Percentiles rank a stretch among this genome's conserved stretches.
phyloP scores from a whole-genome alignment of 2,113 vertebrate species.

The Myotis yumanensis region DNA sequence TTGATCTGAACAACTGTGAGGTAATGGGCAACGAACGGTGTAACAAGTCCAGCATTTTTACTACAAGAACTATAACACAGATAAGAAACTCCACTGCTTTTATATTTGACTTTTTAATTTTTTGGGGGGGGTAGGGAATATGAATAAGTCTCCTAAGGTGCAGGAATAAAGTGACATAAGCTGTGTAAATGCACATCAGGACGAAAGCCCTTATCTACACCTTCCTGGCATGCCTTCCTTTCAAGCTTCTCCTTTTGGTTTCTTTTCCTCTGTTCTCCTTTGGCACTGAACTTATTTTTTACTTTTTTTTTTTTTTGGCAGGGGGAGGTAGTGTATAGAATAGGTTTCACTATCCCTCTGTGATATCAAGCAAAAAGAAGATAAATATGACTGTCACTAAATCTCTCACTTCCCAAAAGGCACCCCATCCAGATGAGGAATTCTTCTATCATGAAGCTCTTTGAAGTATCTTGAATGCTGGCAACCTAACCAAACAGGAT shows the following conservation, averaged over 20 bases:
- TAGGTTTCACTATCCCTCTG: neutral
- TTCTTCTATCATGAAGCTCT: neutral
- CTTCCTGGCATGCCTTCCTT: neutral
- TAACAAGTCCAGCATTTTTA: constrained; percentile 52
- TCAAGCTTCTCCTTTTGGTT: neutral
- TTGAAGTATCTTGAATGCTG: neutral
- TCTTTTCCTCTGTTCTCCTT: neutral
- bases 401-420: neutral
- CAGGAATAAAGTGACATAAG: neutral
- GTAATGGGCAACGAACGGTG: neutral
- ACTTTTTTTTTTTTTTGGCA: neutral
- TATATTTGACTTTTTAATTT: neutral
- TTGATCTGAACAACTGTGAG: constrained; percentile 43
- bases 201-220: neutral
- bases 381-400: neutral
- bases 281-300: neutral
- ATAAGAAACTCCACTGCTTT: neutral
- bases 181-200: neutral
- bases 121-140: neutral
- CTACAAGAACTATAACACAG: neutral
- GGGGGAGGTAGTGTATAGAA: neutral
- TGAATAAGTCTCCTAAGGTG: neutral
- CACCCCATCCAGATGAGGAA: neutral
- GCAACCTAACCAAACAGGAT: neutral
- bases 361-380: neutral